Evolutionary conservation across 2,113 vertebrate species (phyloP).

Genomic region (Chaetops frenatus): DNA sequence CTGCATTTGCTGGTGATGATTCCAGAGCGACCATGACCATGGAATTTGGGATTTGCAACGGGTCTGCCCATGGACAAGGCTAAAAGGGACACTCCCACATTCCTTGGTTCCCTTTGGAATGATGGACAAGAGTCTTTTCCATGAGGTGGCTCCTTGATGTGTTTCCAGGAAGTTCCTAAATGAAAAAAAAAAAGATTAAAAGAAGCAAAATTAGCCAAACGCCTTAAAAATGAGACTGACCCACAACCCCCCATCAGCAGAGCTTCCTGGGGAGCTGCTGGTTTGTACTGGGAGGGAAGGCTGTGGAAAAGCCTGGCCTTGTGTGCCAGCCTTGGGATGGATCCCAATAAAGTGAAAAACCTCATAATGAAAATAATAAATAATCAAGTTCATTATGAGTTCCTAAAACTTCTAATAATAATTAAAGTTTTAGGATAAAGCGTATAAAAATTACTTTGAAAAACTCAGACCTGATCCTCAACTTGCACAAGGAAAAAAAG

Average conservation of each 20-base stretch:
- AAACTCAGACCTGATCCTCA: background rate
- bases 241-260: accelerated
- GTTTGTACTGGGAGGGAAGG: background rate
- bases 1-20: accelerated
- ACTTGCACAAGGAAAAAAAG: background rate
- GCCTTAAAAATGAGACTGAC: background rate
- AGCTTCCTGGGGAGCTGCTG: background rate
- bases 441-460: background rate
- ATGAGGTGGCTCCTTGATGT: background rate
- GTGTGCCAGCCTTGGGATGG: background rate
- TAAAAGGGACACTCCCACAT: background rate
- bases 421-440: background rate
- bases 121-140: background rate
- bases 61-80: accelerated
- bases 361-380: background rate
- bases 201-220: background rate
- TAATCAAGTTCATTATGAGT: background rate
- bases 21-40: accelerated
- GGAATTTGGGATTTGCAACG: background rate
- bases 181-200: background rate
- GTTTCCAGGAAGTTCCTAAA: background rate
- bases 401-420: background rate
- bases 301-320: background rate
- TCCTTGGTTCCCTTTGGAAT: background rate
- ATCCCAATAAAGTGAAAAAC: background rate